Base-by-base conservation (phyloP, 2,113 vertebrate species). In the Ranitomeya imitator region DNA sequence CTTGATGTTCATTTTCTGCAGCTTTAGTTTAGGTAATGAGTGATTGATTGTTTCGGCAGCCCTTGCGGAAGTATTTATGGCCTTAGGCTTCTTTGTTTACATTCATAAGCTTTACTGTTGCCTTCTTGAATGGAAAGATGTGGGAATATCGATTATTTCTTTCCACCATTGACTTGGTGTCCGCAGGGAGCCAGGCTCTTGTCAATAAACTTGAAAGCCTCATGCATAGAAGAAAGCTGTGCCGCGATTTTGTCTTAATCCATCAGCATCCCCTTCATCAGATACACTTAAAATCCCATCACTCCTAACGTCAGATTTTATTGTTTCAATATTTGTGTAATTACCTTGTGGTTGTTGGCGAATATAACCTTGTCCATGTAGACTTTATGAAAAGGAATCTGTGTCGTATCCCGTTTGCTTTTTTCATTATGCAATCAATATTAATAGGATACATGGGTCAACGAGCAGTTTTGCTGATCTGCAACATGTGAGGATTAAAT, bases 121-220 rank as follows among this genome's bases (percentile, higher is more conserved):
- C 78, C 77, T 73, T 73, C 52, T 87, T 84, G 87, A 89, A 89
- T 89, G 82, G 83, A 57, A 89, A 79, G 81, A 89, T 89, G 81
- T 89, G 82, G 87, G 81, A 85, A 83, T 85, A 89, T 89, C 78
- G 87, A 89, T 89, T 89, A 26, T 71, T 85, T 79, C 26, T 79
- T 79, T 23, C 81, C n/a, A 79, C 87, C 51, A 89, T 85, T 6
- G 73, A 89, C 73, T 78, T 3, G 51, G 60, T 69, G 60, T 77
- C 82, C 87, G 85, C 74, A 45, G 45, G 87, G 87, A 83, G 83
- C 37, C 1, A 26, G 55, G 82, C 74, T 21, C 87, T 57, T 89
- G 87, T 85, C 87, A 84, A 89, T 89, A 89, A 85, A 84, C 71
- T 85, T 89, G 87, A 89, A 89, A 89, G 81, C 80, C 79, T 88